These are phyloP conservation scores for Apis laboriosa DNA, from an alignment of 1,140 invertebrate species.

Conservation along the genomic window DNA sequence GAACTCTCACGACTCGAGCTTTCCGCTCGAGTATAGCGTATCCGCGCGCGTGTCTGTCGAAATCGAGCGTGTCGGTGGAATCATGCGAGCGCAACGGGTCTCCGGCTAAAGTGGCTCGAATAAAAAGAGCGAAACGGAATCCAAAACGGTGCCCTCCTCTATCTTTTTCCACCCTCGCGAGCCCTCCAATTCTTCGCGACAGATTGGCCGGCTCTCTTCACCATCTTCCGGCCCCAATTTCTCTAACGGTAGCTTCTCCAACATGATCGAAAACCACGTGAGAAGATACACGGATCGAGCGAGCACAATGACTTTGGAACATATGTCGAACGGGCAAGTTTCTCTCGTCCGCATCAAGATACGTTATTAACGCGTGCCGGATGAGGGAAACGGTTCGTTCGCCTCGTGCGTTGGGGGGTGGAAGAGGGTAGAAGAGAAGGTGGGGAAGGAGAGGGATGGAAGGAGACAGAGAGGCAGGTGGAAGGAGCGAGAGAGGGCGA, in stretches of 20 bases:
- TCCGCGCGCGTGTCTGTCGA: neutral
- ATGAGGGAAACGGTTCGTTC: slow-evolving; percentile 37
- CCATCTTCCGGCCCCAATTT: slow-evolving; percentile 71
- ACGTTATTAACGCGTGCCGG: slow-evolving; percentile 72
- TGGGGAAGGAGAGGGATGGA: slow-evolving; percentile 27
- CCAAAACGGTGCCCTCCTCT: neutral
- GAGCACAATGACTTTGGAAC: slow-evolving; percentile 65
- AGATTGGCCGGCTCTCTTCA: slow-evolving; percentile 67
- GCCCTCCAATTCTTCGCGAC: slow-evolving; percentile 40
- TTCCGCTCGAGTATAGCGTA: neutral
- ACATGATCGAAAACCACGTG: slow-evolving; percentile 64
- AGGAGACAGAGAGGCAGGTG: slow-evolving; percentile 9
- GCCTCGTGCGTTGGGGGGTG: neutral
- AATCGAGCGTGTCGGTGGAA: neutral
- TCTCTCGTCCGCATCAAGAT: slow-evolving; percentile 69
- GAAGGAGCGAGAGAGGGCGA: slow-evolving; percentile 31
- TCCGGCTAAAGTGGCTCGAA: neutral
- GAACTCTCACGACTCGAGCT: neutral
- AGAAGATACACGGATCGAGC: slow-evolving; percentile 39
- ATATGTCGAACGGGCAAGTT: slow-evolving; percentile 71
- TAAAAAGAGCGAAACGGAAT: neutral
- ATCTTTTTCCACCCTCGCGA: slow-evolving; percentile 42
- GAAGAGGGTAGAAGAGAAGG: slow-evolving; percentile 2
- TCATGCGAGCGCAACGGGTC: slow-evolving; percentile 12
- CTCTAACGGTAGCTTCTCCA: slow-evolving; percentile 67